These are phyloP conservation scores for Macroramphosus scolopax DNA, from an alignment of 2,797 vertebrate species.

Conservation along the genomic window DNA sequence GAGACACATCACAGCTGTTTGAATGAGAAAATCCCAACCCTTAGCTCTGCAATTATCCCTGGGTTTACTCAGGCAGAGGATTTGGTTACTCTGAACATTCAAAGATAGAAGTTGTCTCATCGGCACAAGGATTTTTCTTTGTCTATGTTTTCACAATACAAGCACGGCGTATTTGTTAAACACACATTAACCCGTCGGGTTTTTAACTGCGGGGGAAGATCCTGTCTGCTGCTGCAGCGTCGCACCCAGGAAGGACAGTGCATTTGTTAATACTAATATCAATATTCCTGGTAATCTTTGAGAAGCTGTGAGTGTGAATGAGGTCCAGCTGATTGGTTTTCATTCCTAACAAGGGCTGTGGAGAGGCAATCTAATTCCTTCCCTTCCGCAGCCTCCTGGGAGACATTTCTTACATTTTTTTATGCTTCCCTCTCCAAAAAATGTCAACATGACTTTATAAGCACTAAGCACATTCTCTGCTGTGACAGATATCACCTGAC, in stretches of 20 bases:
- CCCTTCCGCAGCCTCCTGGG: slow-evolving; percentile 52
- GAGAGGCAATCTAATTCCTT: slow-evolving; percentile 72
- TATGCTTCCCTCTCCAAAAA: slow-evolving; percentile 65
- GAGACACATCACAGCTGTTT: slow-evolving; percentile 30
- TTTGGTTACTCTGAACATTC: slow-evolving; percentile 23
- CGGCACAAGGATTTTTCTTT: slow-evolving; percentile 12
- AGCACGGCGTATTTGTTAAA: slow-evolving; percentile 35
- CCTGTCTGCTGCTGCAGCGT: slow-evolving; percentile 36
- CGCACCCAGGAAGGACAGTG: slow-evolving; percentile 30
- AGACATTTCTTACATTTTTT: slow-evolving; percentile 47
- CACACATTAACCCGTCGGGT: slow-evolving; percentile 31
- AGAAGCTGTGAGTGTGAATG: slow-evolving; percentile 48
- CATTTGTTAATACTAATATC: slow-evolving; percentile 62
- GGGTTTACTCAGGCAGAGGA: slow-evolving; percentile 15
- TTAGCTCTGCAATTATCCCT: slow-evolving; percentile 36
- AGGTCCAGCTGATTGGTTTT: slow-evolving; percentile 66
- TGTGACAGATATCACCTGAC: slow-evolving; percentile 74
- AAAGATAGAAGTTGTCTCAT: slow-evolving; percentile 13
- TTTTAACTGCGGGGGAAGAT: slow-evolving; percentile 13
- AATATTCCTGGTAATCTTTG: slow-evolving; percentile 61
- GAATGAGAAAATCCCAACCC: slow-evolving; percentile 16
- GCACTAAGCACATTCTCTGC: slow-evolving; percentile 63
- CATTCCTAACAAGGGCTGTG: slow-evolving; percentile 60
- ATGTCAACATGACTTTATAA: slow-evolving; percentile 73
- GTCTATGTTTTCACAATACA: slow-evolving; percentile 23